Evolutionary conservation across 2,113 vertebrate species (phyloP).

Genomic region (Corythoichthys haematopterus): DNA sequence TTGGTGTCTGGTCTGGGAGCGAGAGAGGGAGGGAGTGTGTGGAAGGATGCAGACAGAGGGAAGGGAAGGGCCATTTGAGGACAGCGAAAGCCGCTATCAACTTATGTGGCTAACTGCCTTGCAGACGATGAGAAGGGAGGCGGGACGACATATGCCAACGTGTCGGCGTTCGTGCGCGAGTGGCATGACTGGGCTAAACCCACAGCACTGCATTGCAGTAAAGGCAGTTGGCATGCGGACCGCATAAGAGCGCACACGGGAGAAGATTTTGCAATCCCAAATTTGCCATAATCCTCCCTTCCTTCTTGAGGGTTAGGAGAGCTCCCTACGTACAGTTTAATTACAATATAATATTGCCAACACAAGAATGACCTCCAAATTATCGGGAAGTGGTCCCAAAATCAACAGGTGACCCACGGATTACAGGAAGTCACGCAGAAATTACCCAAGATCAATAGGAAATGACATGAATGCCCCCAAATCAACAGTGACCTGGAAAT

Average conservation of each 20-base stretch:
- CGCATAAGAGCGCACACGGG: slow-evolving; percentile 38
- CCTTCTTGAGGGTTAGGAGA: too few species aligned
- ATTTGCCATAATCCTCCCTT: too few species aligned
- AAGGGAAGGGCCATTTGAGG: slow-evolving; percentile 73
- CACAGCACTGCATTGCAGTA: slow-evolving; percentile 76
- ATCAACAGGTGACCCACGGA: too few species aligned
- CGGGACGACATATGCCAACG: slow-evolving; percentile 9
- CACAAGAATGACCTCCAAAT: too few species aligned
- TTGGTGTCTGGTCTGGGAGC: slow-evolving; percentile 64
- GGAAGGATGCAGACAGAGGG: slow-evolving; percentile 60
- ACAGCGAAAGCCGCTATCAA: slow-evolving; percentile 71
- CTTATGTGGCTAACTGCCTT: slow-evolving; percentile 68
- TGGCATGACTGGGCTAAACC: slow-evolving; percentile 66
- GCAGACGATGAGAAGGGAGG: slow-evolving; percentile 54
- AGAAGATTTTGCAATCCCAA: too few species aligned
- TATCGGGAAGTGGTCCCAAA: too few species aligned
- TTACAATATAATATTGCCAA: too few species aligned
- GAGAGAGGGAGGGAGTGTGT: slow-evolving; percentile 20
- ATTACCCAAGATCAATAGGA: too few species aligned
- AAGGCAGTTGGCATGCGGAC: slow-evolving; percentile 72
- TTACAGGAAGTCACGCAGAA: too few species aligned
- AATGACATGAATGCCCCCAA: too few species aligned
- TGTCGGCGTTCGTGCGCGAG: slow-evolving; percentile 37
- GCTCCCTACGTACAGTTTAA: too few species aligned
- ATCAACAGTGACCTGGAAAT: too few species aligned